Conservation (phyloP, 2,888 invertebrate genomes). For the Synanthedon formicaeformis region DNA sequence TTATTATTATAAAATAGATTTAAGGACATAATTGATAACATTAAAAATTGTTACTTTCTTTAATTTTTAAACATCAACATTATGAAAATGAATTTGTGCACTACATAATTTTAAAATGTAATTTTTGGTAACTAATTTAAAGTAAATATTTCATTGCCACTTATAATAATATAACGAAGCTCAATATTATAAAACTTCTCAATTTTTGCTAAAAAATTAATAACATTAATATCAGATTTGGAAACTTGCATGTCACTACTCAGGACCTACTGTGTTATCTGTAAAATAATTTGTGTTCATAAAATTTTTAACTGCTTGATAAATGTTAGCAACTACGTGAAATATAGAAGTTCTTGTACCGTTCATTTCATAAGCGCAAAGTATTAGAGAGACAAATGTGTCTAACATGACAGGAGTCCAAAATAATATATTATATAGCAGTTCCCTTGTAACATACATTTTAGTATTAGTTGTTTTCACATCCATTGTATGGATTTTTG, state of each 20-base stretch:
- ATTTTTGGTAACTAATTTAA: too few species aligned
- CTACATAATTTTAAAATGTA: too few species aligned
- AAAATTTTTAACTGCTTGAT: slow-evolving; percentile 53
- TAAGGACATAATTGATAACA: too few species aligned
- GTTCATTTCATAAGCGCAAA: slow-evolving; percentile 49
- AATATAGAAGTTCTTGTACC: slow-evolving; percentile 44
- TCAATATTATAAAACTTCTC: too few species aligned
- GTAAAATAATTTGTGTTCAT: slow-evolving; percentile 55
- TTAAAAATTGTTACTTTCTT: too few species aligned
- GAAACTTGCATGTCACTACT: slow-evolving; percentile 9
- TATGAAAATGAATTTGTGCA: too few species aligned
- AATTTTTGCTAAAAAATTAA: too few species aligned
- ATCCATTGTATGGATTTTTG: slow-evolving; percentile 48
- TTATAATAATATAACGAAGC: too few species aligned
- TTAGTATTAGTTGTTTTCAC: slow-evolving; percentile 36
- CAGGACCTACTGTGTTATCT: slow-evolving; percentile 40
- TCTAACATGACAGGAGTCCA: slow-evolving; percentile 64
- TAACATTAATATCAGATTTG: too few species aligned
- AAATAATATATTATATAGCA: slow-evolving; percentile 54
- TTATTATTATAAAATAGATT: too few species aligned
- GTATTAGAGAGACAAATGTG: slow-evolving; percentile 44
- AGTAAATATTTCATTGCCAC: too few species aligned
- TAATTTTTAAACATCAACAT: too few species aligned
- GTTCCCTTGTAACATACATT: slow-evolving; percentile 43
- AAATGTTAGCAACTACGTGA: slow-evolving; percentile 54